These are phyloP conservation scores for Mimumesa dahlbomi DNA, from an alignment of 2,888 invertebrate species.

Conservation along the genomic window DNA sequence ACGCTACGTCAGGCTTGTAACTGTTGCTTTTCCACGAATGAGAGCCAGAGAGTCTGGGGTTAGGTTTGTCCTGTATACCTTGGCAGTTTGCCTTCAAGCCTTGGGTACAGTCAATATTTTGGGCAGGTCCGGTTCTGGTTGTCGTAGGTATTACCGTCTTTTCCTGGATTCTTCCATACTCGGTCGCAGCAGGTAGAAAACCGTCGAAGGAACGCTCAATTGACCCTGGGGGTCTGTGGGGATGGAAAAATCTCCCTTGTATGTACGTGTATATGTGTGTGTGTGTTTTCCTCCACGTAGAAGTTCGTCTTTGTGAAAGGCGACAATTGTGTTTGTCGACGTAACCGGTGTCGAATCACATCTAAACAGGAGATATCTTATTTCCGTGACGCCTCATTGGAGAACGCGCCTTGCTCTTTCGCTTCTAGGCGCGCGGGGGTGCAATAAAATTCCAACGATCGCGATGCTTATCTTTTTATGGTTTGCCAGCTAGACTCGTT, in stretches of 20 bases:
- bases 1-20: conserved; percentile 34
- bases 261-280: no score
- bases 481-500: not conserved
- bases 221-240: conserved; percentile 53
- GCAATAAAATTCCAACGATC: conserved; percentile 28
- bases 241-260: conserved; percentile 37
- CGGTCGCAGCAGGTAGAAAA: conserved; percentile 59
- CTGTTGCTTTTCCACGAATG: conserved; percentile 51
- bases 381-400: conserved; percentile 56
- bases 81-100: conserved; percentile 52
- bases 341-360: conserved; percentile 52
- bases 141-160: conserved; percentile 44
- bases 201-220: conserved; percentile 61
- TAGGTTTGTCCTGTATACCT: conserved; percentile 19
- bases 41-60: no score
- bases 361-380: conserved; percentile 64
- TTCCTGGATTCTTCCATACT: conserved; percentile 35
- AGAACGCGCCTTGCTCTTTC: conserved; percentile 20
- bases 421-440: conserved; percentile 1
- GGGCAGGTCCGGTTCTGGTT: conserved; percentile 52
- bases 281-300: conserved; percentile 42
- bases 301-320: conserved; percentile 45
- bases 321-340: conserved; percentile 59
- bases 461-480: conserved; percentile 42
- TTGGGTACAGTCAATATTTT: conserved; percentile 66